Conservation (phyloP, 2,797 vertebrate genomes). For the Acanthiza pusilla region DNA sequence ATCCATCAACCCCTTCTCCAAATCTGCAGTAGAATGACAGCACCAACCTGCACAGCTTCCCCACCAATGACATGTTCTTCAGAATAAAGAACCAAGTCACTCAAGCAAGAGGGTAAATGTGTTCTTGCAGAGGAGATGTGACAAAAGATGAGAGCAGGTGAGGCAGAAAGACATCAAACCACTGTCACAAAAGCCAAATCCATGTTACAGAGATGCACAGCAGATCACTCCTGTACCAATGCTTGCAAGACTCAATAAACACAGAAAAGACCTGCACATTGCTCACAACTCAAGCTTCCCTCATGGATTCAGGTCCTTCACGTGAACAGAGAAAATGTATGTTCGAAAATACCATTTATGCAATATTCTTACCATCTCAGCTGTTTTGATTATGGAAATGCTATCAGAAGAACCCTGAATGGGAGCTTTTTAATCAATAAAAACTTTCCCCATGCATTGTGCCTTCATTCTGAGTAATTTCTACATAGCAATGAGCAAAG, state of each 20-base stretch:
- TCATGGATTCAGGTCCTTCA: background rate
- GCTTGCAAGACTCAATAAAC: background rate
- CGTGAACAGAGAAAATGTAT: fast-evolving
- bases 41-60: background rate
- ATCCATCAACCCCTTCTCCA: background rate
- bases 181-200: background rate
- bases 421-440: slow-evolving; percentile 18
- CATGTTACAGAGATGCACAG: background rate
- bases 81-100: background rate
- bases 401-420: background rate
- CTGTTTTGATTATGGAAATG: background rate
- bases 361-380: background rate
- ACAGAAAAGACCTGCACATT: background rate
- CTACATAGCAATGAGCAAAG: background rate
- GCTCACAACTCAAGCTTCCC: background rate
- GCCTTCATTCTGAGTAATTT: background rate
- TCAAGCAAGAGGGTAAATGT: background rate
- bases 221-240: background rate
- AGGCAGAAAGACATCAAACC: background rate
- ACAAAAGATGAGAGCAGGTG: background rate
- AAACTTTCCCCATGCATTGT: background rate
- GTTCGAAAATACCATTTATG: background rate
- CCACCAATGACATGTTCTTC: background rate
- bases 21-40: background rate
- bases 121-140: background rate